Base-by-base conservation (phyloP, 2,797 vertebrate species). In the Scomberomorus guttatus region DNA sequence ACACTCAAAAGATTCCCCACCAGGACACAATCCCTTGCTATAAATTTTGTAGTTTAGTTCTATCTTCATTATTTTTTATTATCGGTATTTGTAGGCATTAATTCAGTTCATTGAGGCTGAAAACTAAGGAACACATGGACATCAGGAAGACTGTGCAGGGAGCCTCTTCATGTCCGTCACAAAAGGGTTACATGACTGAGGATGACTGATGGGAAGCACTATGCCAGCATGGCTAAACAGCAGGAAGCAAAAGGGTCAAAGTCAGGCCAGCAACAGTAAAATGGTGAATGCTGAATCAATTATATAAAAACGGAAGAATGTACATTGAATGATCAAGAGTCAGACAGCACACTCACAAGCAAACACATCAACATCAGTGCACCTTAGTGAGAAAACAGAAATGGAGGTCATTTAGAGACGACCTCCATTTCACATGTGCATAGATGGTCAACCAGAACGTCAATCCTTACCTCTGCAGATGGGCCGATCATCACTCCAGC, bases 401-500 rank as follows among this genome's bases (percentile, higher is more conserved):
- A 77, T 62, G 46, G 63, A 72, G 84, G 74, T 85, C 72, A 79
- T 9, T 11, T 11, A 54, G 25, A 64, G 37, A 79, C 55, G 12
- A 14, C 65, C 20, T 37, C 34, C 34, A 29, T 60, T 34, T 64
- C 24, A 66, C 24, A 56, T 25, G 24, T n/a, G 46, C 46, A 39
- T 17, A 37, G 62, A 77, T 22, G 68, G 60, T 63, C 29, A 58
- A 29, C 14, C 58, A 27, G 54, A 44, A 54, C 3, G 24, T 76
- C 76, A 69, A 54, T 46, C 58, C 79, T 81, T 95, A 99, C 98
- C 98, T 98, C 97, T 96, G 94, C 98, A 99, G 84, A 98, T 97
- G 0, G 98, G 98, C 72, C 98, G 94, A 84, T 99, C 98, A 87
- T 99, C 98, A 29, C 98, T 99, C 98, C 98, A 99, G 18, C 98